These are phyloP conservation scores for Osmoderma eremita DNA, from an alignment of 2,888 invertebrate species.

Conservation along the genomic window DNA sequence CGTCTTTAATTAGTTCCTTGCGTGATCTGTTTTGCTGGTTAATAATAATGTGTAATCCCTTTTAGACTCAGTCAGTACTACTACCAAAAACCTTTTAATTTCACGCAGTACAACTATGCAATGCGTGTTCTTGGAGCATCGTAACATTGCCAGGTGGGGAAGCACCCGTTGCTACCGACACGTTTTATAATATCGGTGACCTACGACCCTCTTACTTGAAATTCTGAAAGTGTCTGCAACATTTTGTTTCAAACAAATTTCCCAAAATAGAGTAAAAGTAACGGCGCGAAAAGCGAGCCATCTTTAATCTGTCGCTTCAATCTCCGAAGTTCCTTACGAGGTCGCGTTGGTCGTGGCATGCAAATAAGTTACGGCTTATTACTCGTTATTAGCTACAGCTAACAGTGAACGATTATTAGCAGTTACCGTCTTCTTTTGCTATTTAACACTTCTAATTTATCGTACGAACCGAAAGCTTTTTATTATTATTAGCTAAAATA, in stretches of 20 bases:
- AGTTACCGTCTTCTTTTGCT: too few species aligned
- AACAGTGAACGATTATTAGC: background rate
- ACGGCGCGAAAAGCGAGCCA: conserved; percentile 40
- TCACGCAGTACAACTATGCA: background rate
- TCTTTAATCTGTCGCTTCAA: conserved; percentile 40
- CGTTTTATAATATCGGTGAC: conserved; percentile 58
- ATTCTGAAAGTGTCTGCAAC: conserved; percentile 58
- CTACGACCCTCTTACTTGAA: conserved; percentile 58
- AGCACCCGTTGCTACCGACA: conserved; percentile 44
- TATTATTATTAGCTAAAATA: too few species aligned
- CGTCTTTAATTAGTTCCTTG: too few species aligned
- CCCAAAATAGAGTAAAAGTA: conserved; percentile 60
- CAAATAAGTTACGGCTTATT: conserved; percentile 21
- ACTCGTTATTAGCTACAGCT: background rate
- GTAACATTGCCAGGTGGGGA: background rate
- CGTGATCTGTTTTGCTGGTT: too few species aligned
- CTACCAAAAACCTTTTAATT: too few species aligned
- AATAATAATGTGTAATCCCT: too few species aligned
- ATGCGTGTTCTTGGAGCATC: conserved; percentile 40
- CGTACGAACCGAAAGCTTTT: too few species aligned
- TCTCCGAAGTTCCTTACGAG: conserved; percentile 21
- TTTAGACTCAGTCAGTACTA: too few species aligned
- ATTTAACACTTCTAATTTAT: too few species aligned
- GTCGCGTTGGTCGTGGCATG: conserved; percentile 19
- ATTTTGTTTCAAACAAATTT: conserved; percentile 63